Evolutionary conservation across 2,888 invertebrate species (phyloP).

Genomic region (Drosophila nr. fundita): DNA sequence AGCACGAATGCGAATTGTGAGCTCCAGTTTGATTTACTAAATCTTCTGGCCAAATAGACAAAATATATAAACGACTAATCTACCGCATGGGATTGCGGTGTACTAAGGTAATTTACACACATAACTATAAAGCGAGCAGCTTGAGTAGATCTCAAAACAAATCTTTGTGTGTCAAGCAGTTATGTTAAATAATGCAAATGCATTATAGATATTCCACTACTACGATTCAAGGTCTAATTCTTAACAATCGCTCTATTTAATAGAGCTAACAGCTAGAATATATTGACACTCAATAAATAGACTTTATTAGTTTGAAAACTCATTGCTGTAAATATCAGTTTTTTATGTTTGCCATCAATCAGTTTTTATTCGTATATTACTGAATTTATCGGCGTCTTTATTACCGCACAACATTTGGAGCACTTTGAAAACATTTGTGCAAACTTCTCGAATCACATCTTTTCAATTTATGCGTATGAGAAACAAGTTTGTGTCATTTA

Average conservation of each 20-base stretch:
- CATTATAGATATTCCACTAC: background rate
- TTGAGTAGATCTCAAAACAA: background rate
- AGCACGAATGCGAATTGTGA: background rate
- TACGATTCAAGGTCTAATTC: background rate
- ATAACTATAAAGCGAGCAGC: constrained; percentile 15
- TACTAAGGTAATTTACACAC: constrained; percentile 46
- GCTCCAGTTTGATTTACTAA: constrained; percentile 24
- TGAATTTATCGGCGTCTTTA: background rate
- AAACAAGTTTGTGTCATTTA: constrained; percentile 53
- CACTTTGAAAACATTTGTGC: constrained; percentile 1
- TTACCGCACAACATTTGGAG: background rate
- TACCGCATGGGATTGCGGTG: constrained; percentile 18
- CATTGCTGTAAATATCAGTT: background rate
- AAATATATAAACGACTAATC: background rate
- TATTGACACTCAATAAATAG: background rate
- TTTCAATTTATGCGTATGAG: background rate
- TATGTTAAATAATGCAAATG: constrained; percentile 34
- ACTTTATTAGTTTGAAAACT: background rate
- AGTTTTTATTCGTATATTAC: constrained; percentile 17
- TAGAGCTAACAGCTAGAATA: background rate
- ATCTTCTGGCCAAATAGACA: constrained; percentile 19
- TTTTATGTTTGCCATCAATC: constrained; percentile 1
- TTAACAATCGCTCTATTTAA: constrained; percentile 1
- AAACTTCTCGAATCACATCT: constrained; percentile 6
- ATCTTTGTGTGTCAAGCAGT: constrained; percentile 44